phyloP scores from a whole-genome alignment of 2,797 vertebrate genomes.

The Coluber constrictor region DNA sequence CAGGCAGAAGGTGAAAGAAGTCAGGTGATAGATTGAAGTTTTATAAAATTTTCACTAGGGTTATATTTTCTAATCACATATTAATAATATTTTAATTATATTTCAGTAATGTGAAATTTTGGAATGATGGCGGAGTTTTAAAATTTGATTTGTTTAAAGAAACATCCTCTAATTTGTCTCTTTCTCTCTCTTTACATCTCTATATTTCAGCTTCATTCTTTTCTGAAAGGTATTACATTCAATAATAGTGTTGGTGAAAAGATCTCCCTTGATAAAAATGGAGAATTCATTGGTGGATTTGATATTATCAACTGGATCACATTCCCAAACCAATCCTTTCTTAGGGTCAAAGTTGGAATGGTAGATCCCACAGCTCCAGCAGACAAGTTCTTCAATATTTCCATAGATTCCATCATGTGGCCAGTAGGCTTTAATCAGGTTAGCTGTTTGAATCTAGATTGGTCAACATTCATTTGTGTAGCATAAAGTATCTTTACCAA shows the following conservation, averaged over 20 bases:
- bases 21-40: no score
- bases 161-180: neutral
- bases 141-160: no score
- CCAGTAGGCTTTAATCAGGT: neutral
- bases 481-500: neutral
- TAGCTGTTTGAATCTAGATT: neutral
- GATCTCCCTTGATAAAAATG: neutral
- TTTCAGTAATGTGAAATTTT: neutral
- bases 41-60: no score
- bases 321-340: constrained; percentile 6
- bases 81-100: neutral
- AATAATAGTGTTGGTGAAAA: neutral
- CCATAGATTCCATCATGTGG: neutral
- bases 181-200: neutral
- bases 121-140: no score
- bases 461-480: neutral
- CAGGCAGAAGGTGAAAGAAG: no score
- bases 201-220: neutral
- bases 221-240: neutral
- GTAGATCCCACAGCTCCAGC: neutral
- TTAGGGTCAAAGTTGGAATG: neutral
- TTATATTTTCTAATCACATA: no score
- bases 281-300: neutral
- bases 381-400: neutral
- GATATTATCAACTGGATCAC: constrained; percentile 13